These are phyloP conservation scores for Harpagoxenus sublaevis DNA, from an alignment of 2,888 invertebrate species.

Conservation along the genomic window DNA sequence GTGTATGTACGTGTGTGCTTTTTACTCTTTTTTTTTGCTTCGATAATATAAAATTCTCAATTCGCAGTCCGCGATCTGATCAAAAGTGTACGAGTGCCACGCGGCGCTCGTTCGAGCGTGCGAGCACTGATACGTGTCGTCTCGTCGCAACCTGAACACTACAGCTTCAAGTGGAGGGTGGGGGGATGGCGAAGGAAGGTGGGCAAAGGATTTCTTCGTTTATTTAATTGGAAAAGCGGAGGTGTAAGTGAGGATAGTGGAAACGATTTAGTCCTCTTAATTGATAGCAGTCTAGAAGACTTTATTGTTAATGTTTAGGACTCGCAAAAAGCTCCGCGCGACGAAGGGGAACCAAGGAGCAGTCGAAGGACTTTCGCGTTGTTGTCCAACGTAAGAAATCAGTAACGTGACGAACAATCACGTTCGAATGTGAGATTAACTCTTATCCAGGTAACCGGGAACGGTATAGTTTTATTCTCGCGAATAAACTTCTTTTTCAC, in stretches of 20 bases:
- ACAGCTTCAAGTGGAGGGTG: constrained; percentile 76
- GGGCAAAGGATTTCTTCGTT: constrained; percentile 21
- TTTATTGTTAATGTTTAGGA: constrained; percentile 53
- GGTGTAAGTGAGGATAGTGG: constrained; percentile 42
- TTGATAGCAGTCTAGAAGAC: constrained; percentile 74
- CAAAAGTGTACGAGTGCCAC: constrained; percentile 73
- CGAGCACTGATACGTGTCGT: constrained; percentile 66
- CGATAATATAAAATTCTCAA: constrained; percentile 81
- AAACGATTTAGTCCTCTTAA: constrained; percentile 69
- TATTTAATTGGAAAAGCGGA: constrained; percentile 58
- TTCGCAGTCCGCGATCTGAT: constrained; percentile 82
- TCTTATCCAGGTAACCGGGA: constrained; percentile 22
- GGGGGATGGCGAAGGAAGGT: neutral
- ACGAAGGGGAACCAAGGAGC: constrained; percentile 18
- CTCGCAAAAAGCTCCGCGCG: constrained; percentile 72
- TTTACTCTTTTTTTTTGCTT: constrained; percentile 63
- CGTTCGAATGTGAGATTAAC: constrained; percentile 39
- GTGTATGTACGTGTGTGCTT: constrained; percentile 41
- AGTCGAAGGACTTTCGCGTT: constrained; percentile 15
- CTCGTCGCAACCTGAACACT: constrained; percentile 84
- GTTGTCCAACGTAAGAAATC: neutral
- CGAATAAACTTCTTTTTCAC: neutral
- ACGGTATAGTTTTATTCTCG: neutral
- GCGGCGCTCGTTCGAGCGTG: constrained; percentile 60
- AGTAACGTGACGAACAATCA: constrained; percentile 8